phyloP scores from a whole-genome alignment of 2,797 vertebrate species.

The Chelon auratus region DNA sequence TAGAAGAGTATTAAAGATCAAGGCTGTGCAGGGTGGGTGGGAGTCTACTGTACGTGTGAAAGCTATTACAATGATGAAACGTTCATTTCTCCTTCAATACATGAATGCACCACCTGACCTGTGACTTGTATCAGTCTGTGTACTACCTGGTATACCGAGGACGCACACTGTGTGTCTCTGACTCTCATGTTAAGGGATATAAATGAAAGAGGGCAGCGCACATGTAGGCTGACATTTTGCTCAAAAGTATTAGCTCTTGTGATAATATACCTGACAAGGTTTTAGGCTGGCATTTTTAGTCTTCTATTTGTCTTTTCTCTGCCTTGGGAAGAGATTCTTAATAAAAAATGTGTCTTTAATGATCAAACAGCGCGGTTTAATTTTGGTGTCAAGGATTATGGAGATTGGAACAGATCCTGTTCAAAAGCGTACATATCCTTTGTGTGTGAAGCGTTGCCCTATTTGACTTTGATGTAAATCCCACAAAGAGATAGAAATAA shows the following conservation, averaged over 20 bases:
- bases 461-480: constrained; percentile 72
- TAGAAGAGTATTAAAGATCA: not conserved
- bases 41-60: not conserved
- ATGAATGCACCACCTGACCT: not conserved
- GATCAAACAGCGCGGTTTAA: constrained; percentile 69
- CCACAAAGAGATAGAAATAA: constrained; percentile 44
- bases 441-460: constrained; percentile 61
- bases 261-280: constrained; percentile 6
- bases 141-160: not conserved
- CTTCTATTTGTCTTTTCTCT: not conserved
- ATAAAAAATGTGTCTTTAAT: constrained; percentile 43
- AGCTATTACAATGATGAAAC: constrained; percentile 1
- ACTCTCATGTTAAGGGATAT: constrained; percentile 2
- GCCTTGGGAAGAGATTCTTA: constrained; percentile 47
- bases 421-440: constrained; percentile 68
- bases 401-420: constrained; percentile 67
- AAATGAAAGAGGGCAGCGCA: not conserved
- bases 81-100: constrained; percentile 22
- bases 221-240: not conserved
- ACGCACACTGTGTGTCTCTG: not conserved
- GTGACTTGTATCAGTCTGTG: not conserved
- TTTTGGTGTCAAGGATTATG: constrained; percentile 75
- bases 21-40: not conserved
- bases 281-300: not conserved
- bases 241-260: constrained; percentile 5